These are phyloP conservation scores for Calephelis perditalis DNA, from an alignment of 2,888 invertebrate species.

Conservation along the genomic window DNA sequence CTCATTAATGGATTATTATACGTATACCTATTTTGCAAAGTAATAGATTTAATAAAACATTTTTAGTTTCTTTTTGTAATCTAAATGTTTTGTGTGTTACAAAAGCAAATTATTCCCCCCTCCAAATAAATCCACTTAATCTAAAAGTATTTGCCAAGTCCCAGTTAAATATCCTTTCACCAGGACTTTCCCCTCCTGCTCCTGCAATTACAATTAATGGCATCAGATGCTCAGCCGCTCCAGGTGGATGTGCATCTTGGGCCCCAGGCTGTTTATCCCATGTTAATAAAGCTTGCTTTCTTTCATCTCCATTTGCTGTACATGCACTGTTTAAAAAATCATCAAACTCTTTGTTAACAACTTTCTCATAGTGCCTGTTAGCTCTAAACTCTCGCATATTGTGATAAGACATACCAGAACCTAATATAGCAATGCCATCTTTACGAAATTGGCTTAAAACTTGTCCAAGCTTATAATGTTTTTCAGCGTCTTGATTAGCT, in stretches of 20 bases:
- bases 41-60: too few species aligned
- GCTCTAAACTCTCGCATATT: constrained; percentile 63
- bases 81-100: too few species aligned
- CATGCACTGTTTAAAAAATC: constrained; percentile 56
- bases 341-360: constrained; percentile 63
- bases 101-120: constrained; percentile 38
- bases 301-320: constrained; percentile 45
- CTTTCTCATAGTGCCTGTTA: constrained; percentile 36
- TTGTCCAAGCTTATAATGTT: constrained; percentile 60
- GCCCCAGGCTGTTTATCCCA: constrained; percentile 60
- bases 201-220: constrained; percentile 62
- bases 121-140: constrained; percentile 66
- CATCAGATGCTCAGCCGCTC: constrained; percentile 68
- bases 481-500: constrained; percentile 50
- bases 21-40: too few species aligned
- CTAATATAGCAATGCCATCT: constrained; percentile 61
- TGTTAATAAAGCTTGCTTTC: constrained; percentile 43
- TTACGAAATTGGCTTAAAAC: constrained; percentile 53
- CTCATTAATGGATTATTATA: too few species aligned
- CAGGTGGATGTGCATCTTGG: constrained; percentile 55
- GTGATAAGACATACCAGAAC: constrained; percentile 70
- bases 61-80: too few species aligned
- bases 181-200: constrained; percentile 54
- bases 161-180: constrained; percentile 63
- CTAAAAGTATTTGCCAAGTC: constrained; percentile 58